Evolutionary conservation across 2,888 invertebrate genomes (phyloP).

Genomic region (Nomada hirtipes): DNA sequence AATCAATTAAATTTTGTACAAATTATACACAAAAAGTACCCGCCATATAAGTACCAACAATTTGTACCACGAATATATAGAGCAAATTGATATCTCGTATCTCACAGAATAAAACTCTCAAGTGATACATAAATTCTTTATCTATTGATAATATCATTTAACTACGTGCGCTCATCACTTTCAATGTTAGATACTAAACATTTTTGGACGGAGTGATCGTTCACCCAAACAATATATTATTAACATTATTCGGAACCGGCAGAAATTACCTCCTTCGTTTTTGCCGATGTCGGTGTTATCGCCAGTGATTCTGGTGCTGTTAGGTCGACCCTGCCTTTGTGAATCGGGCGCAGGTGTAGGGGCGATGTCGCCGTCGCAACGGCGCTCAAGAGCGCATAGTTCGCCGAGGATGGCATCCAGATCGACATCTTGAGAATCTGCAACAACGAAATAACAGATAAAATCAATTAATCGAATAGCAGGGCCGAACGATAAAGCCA

Average conservation of each 20-base stretch:
- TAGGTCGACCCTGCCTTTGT: constrained; percentile 80
- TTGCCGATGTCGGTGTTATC: constrained; percentile 79
- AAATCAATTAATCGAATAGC: background rate
- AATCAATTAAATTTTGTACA: background rate
- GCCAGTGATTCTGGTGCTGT: constrained; percentile 79
- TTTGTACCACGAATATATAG: background rate
- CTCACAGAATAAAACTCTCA: background rate
- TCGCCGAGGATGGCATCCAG: constrained; percentile 98
- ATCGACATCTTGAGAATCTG: constrained; percentile 97
- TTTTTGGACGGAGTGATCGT: too few relatives aligned
- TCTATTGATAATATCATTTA: background rate
- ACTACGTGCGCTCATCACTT: background rate
- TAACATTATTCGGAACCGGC: background rate
- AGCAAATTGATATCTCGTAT: background rate
- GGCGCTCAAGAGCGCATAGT: constrained; percentile 94
- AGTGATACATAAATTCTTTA: background rate
- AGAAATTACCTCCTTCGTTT: constrained; percentile 77
- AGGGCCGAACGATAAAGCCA: background rate
- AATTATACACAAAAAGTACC: too few relatives aligned
- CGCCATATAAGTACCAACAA: too few relatives aligned
- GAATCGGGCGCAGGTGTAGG: constrained; percentile 80
- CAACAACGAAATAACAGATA: background rate
- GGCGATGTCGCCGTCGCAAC: constrained; percentile 85
- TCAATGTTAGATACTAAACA: too few relatives aligned
- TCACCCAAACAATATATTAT: too few relatives aligned